phyloP scores from a whole-genome alignment of 2,113 vertebrate species.

The Balaeniceps rex region DNA sequence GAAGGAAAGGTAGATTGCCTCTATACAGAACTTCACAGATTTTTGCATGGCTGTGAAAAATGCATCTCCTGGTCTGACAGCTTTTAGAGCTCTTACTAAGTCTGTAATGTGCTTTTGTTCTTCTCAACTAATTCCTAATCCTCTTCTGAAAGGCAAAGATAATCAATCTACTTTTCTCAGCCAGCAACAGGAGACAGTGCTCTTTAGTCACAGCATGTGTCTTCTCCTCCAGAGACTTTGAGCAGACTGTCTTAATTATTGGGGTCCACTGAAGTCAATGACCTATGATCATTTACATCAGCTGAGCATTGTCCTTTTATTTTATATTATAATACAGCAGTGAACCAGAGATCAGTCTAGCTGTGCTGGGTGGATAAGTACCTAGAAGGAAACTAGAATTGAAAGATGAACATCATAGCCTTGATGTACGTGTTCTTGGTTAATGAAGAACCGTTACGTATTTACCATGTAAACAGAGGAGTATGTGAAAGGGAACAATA shows the following conservation, averaged over 20 bases:
- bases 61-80: background rate
- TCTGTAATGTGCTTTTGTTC: background rate
- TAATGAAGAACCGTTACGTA: background rate
- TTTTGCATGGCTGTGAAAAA: background rate
- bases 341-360: background rate
- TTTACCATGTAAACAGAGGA: background rate
- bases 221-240: background rate
- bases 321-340: background rate
- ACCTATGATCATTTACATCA: background rate
- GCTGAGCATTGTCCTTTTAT: background rate
- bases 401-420: background rate
- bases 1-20: background rate
- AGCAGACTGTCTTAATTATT: background rate
- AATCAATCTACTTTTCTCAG: conserved; percentile 5
- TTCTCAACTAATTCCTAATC: background rate
- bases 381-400: background rate
- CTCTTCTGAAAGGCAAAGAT: background rate
- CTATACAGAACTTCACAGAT: background rate
- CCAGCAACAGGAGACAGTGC: background rate
- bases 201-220: background rate
- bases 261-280: background rate
- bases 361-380: background rate
- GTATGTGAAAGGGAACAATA: background rate
- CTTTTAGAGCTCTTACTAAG: background rate
- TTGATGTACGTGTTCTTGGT: background rate